Evolutionary conservation across 92 coral and sea anemone species (phyloP), one percentile per base, ranked within the genome.

Genomic region (Zoanthus solanderi): DNA sequence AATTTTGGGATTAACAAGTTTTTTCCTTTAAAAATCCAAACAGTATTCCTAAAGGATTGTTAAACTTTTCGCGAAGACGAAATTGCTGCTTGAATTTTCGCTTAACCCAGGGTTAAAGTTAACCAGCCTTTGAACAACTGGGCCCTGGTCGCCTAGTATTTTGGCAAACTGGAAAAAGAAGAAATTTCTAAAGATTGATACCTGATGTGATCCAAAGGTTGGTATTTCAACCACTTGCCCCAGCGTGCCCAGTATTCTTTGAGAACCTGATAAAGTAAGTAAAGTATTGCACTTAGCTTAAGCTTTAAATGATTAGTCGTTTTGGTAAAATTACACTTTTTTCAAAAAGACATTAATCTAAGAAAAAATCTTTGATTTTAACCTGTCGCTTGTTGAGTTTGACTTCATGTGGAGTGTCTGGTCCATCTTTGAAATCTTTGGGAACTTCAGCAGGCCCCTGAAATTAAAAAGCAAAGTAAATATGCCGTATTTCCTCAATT

Each of bases 241-340:
- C 99, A 97, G 0, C 99, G 94, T 17, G 94, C 99, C 99, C 99
- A 97, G 92, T 95, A 95, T 79, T 97, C 98, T 75, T 94, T 97
- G 13, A 97, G 94, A 75, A 97, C 93, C 99, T 96, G 75, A n/a
- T n/a, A 16, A n/a, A 61, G 29, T 61, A 15, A 85, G 37, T 66
- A 54, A 52, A 34, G 1, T 14, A 58, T 63, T n/a, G 32, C 8
- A 17, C 6, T 15, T 17, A 13, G 66, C n/a, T 17, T 15, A 6
- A 58, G 6, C 17, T 58, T 12, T 58, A 58, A 58, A 14, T 16
- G 6, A 58, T 14, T 5, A 58, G 23, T 58, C n/a, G 0, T 50
- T 50, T 50, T 13, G 56, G 9, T 1, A 50, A 50, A 50, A 50
- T 7, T 7, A 11, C 12, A 7, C 23, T 50, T 50, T 0, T 50